A percentile compares a stretch with the other conserved stretches of the same genome.
These are phyloP conservation scores for Drosophila borborema DNA, from an alignment of 2,888 invertebrate genomes.

Conservation along the genomic window DNA sequence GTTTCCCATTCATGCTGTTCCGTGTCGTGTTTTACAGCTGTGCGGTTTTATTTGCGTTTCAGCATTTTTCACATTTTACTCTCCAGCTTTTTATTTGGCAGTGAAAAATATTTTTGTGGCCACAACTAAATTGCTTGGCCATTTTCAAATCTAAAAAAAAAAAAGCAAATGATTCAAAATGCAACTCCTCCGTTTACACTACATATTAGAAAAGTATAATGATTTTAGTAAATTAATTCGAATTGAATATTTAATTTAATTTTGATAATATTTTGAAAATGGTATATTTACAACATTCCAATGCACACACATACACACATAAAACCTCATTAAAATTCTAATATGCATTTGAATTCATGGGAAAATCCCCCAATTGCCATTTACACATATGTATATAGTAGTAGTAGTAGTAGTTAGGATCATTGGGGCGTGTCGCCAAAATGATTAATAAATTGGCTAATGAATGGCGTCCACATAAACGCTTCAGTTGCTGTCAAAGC, in stretches of 20 bases:
- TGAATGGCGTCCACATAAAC: slow-evolving; percentile 42
- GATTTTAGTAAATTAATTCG: not conserved
- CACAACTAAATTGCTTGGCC: slow-evolving; percentile 32
- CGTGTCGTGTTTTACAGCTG: slow-evolving; percentile 43
- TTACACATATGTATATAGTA: not conserved
- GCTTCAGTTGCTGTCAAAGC: slow-evolving; percentile 46
- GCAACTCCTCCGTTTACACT: too few relatives aligned
- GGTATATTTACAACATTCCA: not conserved
- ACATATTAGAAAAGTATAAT: not conserved
- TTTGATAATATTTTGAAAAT: not conserved
- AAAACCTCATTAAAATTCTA: not conserved
- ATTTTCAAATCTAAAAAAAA: slow-evolving; percentile 14
- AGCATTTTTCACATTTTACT: slow-evolving; percentile 29
- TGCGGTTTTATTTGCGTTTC: slow-evolving; percentile 33
- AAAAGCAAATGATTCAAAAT: not conserved
- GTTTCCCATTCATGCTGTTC: slow-evolving; percentile 44
- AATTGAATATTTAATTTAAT: too few relatives aligned
- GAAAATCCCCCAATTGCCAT: slow-evolving; percentile 5
- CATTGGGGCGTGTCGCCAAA: slow-evolving; percentile 32
- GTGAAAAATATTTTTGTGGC: slow-evolving; percentile 27
- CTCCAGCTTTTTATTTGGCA: slow-evolving; percentile 20
- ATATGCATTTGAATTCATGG: not conserved
- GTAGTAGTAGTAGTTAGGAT: too few relatives aligned
- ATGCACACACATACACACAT: too few relatives aligned
- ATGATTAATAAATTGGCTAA: slow-evolving; percentile 54